A percentile compares a stretch with the other conserved stretches of the same genome.
Conservation (phyloP, 2,797 vertebrate species). For the Rhinogobio ventralis region DNA sequence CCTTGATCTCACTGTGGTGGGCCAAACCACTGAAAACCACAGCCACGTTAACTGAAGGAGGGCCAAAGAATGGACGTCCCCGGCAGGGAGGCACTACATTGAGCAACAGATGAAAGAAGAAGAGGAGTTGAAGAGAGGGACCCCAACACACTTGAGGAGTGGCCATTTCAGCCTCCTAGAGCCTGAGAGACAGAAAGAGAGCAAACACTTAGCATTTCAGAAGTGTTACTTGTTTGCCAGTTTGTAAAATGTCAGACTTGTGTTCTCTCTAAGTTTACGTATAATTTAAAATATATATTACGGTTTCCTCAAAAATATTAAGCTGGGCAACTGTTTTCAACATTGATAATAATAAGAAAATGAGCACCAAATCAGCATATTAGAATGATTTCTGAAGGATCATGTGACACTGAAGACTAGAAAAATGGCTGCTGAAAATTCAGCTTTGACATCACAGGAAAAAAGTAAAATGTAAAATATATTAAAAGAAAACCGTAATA, state of each 20-base stretch:
- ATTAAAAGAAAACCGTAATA: background rate
- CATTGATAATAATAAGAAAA: no score
- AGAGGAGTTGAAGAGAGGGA: conserved; percentile 69
- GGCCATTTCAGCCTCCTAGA: conserved; percentile 80
- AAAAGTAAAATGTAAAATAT: background rate
- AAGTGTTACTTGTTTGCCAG: background rate
- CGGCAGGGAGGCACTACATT: conserved; percentile 61
- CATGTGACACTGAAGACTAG: background rate
- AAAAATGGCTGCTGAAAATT: background rate
- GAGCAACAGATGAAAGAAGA: conserved; percentile 72
- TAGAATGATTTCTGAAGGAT: background rate
- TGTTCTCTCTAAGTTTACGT: background rate
- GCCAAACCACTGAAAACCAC: conserved; percentile 92
- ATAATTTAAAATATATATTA: background rate
- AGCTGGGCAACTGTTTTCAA: background rate
- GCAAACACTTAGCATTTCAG: background rate
- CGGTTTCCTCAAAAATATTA: background rate
- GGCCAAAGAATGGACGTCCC: conserved; percentile 77
- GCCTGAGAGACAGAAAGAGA: conserved; percentile 65
- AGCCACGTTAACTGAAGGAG: conserved; percentile 89
- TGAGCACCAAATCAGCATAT: background rate
- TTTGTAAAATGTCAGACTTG: background rate
- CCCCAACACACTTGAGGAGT: conserved; percentile 67
- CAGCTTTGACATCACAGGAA: background rate
- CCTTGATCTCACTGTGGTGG: conserved; percentile 85